Evolutionary conservation across 2,888 invertebrate genomes (phyloP).

Genomic region (Nephrotoma flavescens): DNA sequence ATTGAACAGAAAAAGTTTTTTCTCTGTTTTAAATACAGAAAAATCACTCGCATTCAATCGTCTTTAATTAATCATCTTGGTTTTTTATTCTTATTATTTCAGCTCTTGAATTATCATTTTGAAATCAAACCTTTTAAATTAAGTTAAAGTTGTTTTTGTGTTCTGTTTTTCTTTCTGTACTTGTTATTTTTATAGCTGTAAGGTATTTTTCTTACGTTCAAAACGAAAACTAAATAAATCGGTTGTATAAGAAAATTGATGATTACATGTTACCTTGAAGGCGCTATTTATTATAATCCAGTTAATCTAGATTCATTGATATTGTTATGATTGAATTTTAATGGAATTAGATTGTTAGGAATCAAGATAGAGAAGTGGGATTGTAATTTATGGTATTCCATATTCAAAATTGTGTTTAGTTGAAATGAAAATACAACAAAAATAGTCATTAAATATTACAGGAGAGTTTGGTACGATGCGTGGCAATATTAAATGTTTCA

Average conservation of each 20-base stretch:
- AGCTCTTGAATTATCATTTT: not conserved
- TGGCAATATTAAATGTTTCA: not conserved
- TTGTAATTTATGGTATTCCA: not conserved
- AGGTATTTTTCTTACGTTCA: not conserved
- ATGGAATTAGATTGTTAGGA: not conserved
- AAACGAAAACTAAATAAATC: not conserved
- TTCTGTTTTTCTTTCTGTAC: not conserved
- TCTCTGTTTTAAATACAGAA: not conserved
- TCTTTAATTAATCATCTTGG: slow-evolving; percentile 1
- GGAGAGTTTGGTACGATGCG: not conserved
- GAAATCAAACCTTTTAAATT: not conserved
- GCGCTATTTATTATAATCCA: not conserved
- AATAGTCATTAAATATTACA: not conserved
- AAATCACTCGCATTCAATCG: not conserved
- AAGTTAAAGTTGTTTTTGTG: not conserved
- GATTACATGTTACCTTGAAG: not conserved
- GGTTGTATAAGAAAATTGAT: not conserved
- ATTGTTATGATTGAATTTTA: not conserved
- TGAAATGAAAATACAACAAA: not conserved
- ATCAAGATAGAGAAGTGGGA: not conserved
- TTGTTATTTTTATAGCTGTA: not conserved
- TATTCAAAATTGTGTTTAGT: not conserved
- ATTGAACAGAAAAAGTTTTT: not conserved
- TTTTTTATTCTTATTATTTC: not conserved
- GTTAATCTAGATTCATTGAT: not conserved